phyloP scores from a whole-genome alignment of 2,888 invertebrate species.

The Pandemis corylana region DNA sequence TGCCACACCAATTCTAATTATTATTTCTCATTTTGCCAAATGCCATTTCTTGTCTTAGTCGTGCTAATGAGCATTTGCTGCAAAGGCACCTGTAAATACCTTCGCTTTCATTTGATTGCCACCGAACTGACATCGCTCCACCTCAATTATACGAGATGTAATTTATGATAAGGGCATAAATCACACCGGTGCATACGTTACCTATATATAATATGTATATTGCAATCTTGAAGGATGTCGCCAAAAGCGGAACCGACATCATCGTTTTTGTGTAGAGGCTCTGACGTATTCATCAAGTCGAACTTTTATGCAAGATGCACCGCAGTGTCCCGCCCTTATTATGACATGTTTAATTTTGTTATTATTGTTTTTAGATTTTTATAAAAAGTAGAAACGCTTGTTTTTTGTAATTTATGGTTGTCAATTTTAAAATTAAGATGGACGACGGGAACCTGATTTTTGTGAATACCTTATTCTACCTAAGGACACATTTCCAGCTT shows the following conservation, averaged over 20 bases:
- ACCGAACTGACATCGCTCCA: slow-evolving; percentile 21
- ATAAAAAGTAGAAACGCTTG: slow-evolving; percentile 33
- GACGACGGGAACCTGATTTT: slow-evolving; percentile 10
- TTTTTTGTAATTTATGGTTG: slow-evolving; percentile 40
- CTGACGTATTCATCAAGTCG: neutral
- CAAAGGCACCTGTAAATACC: slow-evolving; percentile 8
- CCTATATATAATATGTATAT: too few species aligned
- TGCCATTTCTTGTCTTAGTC: neutral
- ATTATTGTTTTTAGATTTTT: slow-evolving; percentile 30
- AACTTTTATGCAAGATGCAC: neutral
- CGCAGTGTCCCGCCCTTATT: neutral
- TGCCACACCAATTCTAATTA: neutral
- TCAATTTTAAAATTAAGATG: slow-evolving; percentile 38
- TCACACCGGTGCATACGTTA: neutral
- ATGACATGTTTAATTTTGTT: slow-evolving; percentile 5
- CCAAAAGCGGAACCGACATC: too few species aligned
- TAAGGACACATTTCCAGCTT: neutral
- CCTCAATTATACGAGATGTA: neutral
- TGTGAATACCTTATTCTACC: neutral
- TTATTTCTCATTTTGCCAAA: neutral
- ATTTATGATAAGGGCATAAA: neutral
- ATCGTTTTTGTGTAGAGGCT: too few species aligned
- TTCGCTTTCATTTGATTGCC: slow-evolving; percentile 13
- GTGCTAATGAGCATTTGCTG: neutral
- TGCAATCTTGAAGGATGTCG: too few species aligned